A percentile compares a stretch with the other conserved stretches of the same genome.
Conservation (phyloP, 2,797 vertebrate species). For the Eulemur rubriventer region DNA sequence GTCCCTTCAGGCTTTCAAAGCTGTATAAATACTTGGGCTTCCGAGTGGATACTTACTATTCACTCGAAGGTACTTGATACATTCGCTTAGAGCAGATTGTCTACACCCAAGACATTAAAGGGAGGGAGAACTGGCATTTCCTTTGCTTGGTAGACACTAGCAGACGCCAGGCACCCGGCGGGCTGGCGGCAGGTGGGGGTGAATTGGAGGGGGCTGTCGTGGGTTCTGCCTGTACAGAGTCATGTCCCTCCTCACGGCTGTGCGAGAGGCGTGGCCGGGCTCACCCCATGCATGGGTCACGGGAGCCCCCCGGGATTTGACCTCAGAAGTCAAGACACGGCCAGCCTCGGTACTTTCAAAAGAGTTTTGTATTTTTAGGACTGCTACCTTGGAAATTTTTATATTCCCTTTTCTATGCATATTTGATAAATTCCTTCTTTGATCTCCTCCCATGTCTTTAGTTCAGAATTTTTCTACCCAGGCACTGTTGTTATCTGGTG, state of each 20-base stretch:
- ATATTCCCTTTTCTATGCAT: neutral
- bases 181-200: neutral
- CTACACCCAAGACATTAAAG: neutral
- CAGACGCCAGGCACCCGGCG: accelerated
- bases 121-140: neutral
- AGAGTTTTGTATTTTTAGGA: neutral
- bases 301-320: neutral
- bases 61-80: neutral
- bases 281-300: too few relatives aligned
- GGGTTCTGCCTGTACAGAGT: neutral
- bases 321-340: neutral
- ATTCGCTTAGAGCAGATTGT: neutral
- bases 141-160: neutral
- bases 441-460: neutral
- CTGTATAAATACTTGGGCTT: neutral
- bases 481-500: neutral
- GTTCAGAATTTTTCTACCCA: neutral
- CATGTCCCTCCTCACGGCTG: accelerated
- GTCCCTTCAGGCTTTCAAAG: neutral
- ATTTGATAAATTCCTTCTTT: neutral
- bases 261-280: neutral
- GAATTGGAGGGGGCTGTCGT: accelerated
- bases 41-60: neutral
- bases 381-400: neutral
- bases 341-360: neutral